Percentiles rank a stretch among this genome's conserved stretches.
Evolutionary conservation across 2,888 invertebrate genomes (phyloP).

Genomic region (Caenorhabditis sp.): DNA sequence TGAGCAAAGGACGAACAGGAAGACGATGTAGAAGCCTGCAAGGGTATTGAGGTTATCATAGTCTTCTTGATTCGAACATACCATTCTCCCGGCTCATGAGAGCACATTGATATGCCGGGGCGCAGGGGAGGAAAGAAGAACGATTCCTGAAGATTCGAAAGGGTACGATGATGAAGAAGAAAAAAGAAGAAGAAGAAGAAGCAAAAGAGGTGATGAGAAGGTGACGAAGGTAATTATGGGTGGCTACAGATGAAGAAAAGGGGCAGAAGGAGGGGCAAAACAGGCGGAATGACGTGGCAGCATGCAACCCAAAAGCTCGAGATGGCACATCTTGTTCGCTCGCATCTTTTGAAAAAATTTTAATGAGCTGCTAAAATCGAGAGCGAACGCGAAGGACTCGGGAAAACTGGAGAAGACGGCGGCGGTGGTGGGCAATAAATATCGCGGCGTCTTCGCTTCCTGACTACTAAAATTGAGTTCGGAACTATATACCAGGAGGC

Average conservation of each 20-base stretch:
- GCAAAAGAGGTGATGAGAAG: constrained; percentile 30
- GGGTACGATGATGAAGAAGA: constrained; percentile 20
- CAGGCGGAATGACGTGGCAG: constrained; percentile 27
- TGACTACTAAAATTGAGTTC: constrained; percentile 64
- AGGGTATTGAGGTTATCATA: neutral
- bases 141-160: constrained; percentile 25
- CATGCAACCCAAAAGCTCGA: constrained; percentile 9
- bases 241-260: neutral
- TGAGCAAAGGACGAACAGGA: constrained; percentile 34
- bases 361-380: constrained; percentile 45
- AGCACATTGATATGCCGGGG: constrained; percentile 58
- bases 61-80: neutral
- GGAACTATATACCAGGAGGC: constrained; percentile 51
- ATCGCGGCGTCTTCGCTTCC: constrained; percentile 58
- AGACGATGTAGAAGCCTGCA: constrained; percentile 53
- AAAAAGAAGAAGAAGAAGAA: neutral
- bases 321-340: constrained; percentile 28
- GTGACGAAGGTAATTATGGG: constrained; percentile 57
- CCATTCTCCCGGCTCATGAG: constrained; percentile 64
- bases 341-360: constrained; percentile 21
- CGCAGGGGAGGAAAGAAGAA: constrained; percentile 11
- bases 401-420: constrained; percentile 16
- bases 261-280: constrained; percentile 17
- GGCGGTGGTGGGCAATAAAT: constrained; percentile 45
- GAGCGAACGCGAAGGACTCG: neutral